Percentiles rank a stretch among this genome's conserved stretches.
These are phyloP conservation scores for Sebastes matsubarae DNA, from an alignment of 2,797 vertebrate genomes.

Conservation along the genomic window DNA sequence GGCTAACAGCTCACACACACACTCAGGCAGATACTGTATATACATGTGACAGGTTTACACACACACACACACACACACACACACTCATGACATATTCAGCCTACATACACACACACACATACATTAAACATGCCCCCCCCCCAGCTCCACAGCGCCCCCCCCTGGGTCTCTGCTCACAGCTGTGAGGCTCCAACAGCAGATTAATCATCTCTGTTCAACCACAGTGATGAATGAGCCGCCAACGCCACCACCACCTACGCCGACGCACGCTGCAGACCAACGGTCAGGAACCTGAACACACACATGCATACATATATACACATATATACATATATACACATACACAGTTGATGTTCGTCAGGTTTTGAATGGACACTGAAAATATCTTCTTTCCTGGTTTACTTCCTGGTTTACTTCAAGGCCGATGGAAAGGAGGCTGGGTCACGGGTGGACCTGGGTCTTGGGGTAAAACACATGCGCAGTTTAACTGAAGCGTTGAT, in stretches of 20 bases:
- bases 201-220: constrained; percentile 80
- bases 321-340: not conserved
- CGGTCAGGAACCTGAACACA: constrained; percentile 32
- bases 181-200: constrained; percentile 75
- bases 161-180: constrained; percentile 75
- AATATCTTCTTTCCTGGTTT: no score
- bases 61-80: not conserved
- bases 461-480: no score
- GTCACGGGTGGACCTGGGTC: no score
- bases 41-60: not conserved
- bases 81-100: not conserved
- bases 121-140: not conserved
- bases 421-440: no score
- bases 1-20: not conserved
- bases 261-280: constrained; percentile 47
- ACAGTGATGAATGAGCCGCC: constrained; percentile 79
- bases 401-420: no score
- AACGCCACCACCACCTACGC: not conserved
- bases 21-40: not conserved
- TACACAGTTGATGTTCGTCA: not conserved
- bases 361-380: no score
- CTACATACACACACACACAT: not conserved
- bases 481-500: no score
- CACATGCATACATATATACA: not conserved
- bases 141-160: constrained; percentile 59